Base-by-base conservation (phyloP, 2,113 vertebrate species). In the Carassius gibelio region DNA sequence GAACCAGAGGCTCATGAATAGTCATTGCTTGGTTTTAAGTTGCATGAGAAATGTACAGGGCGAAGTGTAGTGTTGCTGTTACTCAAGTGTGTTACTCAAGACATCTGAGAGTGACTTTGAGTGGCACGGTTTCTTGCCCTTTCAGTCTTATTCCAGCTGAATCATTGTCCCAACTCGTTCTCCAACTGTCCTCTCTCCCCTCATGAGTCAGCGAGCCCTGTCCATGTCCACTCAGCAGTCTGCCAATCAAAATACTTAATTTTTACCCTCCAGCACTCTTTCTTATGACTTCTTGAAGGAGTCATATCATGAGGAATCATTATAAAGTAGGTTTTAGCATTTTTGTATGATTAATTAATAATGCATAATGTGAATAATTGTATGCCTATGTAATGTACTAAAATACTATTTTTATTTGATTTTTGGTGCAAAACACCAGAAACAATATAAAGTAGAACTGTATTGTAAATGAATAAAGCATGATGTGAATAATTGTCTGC, bases 131-230 rank as follows among this genome's bases (percentile, higher is more conserved):
- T 86, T 86, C 85, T 88, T 15, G 74, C 26, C 79, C 84, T 38
- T 89, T 88, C 61, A 80, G 89, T 90, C 86, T 90, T 85, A 88
- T 90, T 89, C 89, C 88, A 82, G 30, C 84, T 84, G 89, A 34
- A 85, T 87, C 91, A 87, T 78, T 89, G 88, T 90, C 88, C 91
- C 85, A 34, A 80, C 87, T 89, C 82, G 75, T 71, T 23, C 17
- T 45, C 77, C 19, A 36, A 66, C 88, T 84, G 84, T 87, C 88
- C 42, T 50, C 74, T 79, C 62, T 36, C 90, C 78, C 83, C 83
- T 72, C 19, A 8, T 59, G 38, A 86, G 85, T 91, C 89, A 91
- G 89, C 89, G 75, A 36, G 69, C 62, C 48, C 11, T 13, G 48
- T 91, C 92, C 55, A 3, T 83, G 87, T 69, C 85, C 85, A 86